phyloP scores from a whole-genome alignment of 1,140 invertebrate genomes.

The Leguminivora glycinivorella region DNA sequence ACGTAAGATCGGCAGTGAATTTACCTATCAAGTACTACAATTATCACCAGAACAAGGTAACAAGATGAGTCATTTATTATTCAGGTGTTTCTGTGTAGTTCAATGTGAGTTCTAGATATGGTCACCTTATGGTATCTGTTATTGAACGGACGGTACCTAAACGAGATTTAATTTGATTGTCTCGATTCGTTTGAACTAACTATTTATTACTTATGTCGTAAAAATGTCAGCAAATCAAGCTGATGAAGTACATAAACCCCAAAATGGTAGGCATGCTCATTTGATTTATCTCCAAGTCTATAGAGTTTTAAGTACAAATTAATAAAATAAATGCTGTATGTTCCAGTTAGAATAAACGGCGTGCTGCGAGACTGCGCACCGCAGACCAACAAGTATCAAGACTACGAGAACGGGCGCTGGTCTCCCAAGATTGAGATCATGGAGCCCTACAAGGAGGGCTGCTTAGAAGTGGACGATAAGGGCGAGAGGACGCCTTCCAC shows the following conservation, averaged over 20 bases:
- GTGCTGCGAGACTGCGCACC: slow-evolving; percentile 85
- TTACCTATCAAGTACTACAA: no score
- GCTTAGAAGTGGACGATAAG: slow-evolving; percentile 81
- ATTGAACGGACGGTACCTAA: not conserved
- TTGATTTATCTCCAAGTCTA: not conserved
- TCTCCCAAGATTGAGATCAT: slow-evolving; percentile 80
- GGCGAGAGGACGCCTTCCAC: slow-evolving; percentile 77
- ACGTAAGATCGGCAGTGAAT: no score
- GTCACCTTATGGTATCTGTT: not conserved
- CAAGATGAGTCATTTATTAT: not conserved
- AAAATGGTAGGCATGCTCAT: not conserved
- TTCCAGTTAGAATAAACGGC: slow-evolving; percentile 82
- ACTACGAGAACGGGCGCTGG: slow-evolving; percentile 82
- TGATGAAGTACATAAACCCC: no score
- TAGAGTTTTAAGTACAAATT: not conserved
- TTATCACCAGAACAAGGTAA: not conserved
- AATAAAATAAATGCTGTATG: not conserved
- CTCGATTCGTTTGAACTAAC: no score
- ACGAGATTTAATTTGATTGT: no score
- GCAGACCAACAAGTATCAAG: slow-evolving; percentile 83
- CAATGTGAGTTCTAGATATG: not conserved
- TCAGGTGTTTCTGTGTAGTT: not conserved
- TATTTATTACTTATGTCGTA: no score
- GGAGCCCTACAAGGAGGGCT: slow-evolving; percentile 84
- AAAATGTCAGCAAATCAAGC: not conserved